phyloP scores from a whole-genome alignment of 2,113 vertebrate species.

The Himantopus leucocephalus region DNA sequence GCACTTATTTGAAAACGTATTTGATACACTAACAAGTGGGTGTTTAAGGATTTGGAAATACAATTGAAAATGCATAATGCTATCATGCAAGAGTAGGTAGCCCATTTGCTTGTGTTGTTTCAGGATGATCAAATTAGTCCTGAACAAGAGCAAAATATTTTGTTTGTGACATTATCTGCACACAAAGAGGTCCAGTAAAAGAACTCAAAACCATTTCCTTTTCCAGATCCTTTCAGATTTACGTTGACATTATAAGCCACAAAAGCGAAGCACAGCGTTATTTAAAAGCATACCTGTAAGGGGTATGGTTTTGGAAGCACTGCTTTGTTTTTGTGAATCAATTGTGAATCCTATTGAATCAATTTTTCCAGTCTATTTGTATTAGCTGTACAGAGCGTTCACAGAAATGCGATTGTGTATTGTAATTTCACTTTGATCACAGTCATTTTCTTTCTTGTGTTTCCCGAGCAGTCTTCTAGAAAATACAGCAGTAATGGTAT shows the following conservation, averaged over 20 bases:
- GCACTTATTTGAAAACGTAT: neutral
- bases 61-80: neutral
- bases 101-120: neutral
- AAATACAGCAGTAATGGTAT: neutral
- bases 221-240: neutral
- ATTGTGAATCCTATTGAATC: neutral
- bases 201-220: neutral
- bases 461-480: neutral
- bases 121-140: neutral
- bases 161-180: neutral
- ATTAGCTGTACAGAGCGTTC: neutral
- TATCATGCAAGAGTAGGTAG: neutral
- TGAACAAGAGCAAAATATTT: neutral
- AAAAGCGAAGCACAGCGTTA: neutral
- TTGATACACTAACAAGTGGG: neutral
- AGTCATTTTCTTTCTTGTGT: constrained; percentile 30
- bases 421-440: constrained; percentile 52
- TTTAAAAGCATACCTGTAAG: neutral
- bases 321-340: neutral
- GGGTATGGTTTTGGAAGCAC: neutral
- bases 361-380: neutral
- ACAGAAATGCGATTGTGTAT: neutral
- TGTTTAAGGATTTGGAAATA: neutral
- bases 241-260: neutral
- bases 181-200: neutral